Evolutionary conservation across 2,888 invertebrate species (phyloP), one percentile per base, ranked within the genome.

Genomic region (Ramazzottius varieornatus): DNA sequence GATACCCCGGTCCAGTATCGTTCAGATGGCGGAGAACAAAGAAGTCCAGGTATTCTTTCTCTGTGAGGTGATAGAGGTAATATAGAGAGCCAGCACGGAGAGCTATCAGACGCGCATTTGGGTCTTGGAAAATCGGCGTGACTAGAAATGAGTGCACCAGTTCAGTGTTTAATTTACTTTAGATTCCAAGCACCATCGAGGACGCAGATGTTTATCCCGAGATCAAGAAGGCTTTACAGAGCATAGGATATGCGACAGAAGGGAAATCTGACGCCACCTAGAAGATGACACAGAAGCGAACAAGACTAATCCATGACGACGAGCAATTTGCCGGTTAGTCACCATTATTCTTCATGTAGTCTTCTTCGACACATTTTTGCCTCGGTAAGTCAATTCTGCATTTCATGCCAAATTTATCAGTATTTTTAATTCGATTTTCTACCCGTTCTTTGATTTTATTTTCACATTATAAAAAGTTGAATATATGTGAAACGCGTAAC

Each of bases 21-120:
- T 88, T 0, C 86, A 88, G 72, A 79, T 93, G 72, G 89, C 91
- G 1, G 82, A 84, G 65, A 85, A 86, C 40, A 85, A 88, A 73
- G 78, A 81, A 32, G 83, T 88, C 16, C 83, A 84, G 77, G 82
- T 91, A 72, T 67, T 67, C 54, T 46, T 29, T 8, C 33, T 64
- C 8, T 40, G 8, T 40, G 8, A 40, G 40, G 40, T 40, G 40
- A 40, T 40, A 13, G 40, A 40, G 20, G 40, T 13, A 40, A 40
- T 8, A 40, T 40, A 8, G 40, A 13, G 20, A 20, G 40, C 40
- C 40, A n/a, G n/a, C n/a, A n/a, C n/a, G n/a, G n/a, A n/a, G n/a
- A n/a, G n/a, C n/a, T n/a, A n/a, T n/a, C n/a, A n/a, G n/a, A n/a
- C n/a, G n/a, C n/a, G n/a, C n/a, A n/a, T n/a, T n/a, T n/a, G n/a